Conservation (phyloP, 2,888 invertebrate genomes). For the Synergus laeviventris region DNA sequence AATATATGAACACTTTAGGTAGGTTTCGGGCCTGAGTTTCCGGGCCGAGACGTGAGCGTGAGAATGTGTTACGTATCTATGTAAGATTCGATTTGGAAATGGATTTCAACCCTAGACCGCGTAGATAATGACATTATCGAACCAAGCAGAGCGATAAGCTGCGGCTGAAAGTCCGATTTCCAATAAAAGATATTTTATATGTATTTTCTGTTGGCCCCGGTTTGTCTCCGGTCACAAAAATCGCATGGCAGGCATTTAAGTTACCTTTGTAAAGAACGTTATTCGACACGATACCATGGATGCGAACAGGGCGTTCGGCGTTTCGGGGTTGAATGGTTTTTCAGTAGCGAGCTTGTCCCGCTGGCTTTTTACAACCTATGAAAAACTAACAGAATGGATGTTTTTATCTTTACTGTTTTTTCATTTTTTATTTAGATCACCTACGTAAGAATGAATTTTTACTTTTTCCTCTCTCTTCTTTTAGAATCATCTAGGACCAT, state of each 20-base stretch:
- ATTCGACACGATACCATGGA: constrained; percentile 49
- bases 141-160: constrained; percentile 7
- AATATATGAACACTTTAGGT: constrained; percentile 74
- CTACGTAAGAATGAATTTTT: constrained; percentile 54
- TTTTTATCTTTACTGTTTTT: constrained; percentile 57
- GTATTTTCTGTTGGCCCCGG: constrained; percentile 48
- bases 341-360: constrained; percentile 67
- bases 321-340: constrained; percentile 67
- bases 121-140: constrained; percentile 23
- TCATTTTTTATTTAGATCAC: constrained; percentile 49
- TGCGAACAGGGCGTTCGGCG: constrained; percentile 73
- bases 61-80: constrained; percentile 40
- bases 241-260: constrained; percentile 64
- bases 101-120: background rate
- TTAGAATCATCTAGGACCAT: constrained; percentile 43
- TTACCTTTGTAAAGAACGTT: constrained; percentile 59
- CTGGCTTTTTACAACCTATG: constrained; percentile 69
- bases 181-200: background rate
- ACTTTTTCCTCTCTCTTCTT: constrained; percentile 42
- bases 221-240: constrained; percentile 45
- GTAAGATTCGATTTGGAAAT: constrained; percentile 41
- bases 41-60: constrained; percentile 52
- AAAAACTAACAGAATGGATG: constrained; percentile 73
- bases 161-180: background rate
- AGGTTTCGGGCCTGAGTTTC: constrained; percentile 68